phyloP scores from a whole-genome alignment of 2,888 invertebrate species.

The Dasypolia templi region DNA sequence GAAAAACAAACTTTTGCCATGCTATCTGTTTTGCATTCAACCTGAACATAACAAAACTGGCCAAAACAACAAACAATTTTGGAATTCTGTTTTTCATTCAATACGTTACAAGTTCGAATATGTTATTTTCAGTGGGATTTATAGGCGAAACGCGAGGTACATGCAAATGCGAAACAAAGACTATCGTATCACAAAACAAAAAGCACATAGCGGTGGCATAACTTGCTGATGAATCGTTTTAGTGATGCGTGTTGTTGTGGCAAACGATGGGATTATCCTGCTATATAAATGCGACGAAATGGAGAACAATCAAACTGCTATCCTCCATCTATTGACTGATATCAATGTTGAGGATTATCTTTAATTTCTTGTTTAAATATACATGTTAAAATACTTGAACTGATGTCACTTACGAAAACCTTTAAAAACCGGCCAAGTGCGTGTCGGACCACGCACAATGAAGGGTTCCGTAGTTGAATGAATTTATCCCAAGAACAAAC shows the following conservation, averaged over 20 bases:
- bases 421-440: too few species aligned
- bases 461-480: too few species aligned
- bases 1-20: constrained; percentile 5
- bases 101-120: constrained; percentile 65
- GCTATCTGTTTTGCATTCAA: constrained; percentile 6
- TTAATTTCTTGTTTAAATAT: not conserved
- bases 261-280: constrained; percentile 10
- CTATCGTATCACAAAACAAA: constrained; percentile 50
- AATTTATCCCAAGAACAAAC: too few species aligned
- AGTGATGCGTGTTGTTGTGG: constrained; percentile 45
- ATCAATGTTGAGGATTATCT: not conserved
- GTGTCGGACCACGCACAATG: too few species aligned
- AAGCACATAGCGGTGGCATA: constrained; percentile 48
- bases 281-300: not conserved
- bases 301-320: not conserved
- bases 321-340: not conserved
- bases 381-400: not conserved
- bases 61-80: constrained; percentile 23
- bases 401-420: not conserved
- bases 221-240: constrained; percentile 48
- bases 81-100: constrained; percentile 67
- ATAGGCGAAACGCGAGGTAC: constrained; percentile 63
- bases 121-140: constrained; percentile 68
- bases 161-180: constrained; percentile 61
- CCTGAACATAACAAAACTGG: constrained; percentile 13